Base-by-base conservation (phyloP, 2,888 invertebrate genomes). In the Dioctria linearis region DNA sequence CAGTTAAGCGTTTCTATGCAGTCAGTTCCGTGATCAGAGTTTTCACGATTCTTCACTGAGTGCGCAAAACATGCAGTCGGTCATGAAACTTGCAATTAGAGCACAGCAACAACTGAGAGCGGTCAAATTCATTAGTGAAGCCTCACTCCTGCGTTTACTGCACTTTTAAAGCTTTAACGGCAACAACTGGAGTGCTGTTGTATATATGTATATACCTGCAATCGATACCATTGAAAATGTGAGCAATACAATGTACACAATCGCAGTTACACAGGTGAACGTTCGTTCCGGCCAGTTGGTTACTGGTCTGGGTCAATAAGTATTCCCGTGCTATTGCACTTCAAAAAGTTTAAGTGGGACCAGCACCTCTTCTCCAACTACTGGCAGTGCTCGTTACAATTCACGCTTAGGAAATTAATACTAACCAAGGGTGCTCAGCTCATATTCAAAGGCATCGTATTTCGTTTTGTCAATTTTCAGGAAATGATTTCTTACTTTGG, bases 231-330 rank as follows among this genome's bases (percentile, higher is more conserved):
- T 25, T 25, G 25, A 25, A 25, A 25, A 25, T 25, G 5, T 42
- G 8, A 8, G 37, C 71, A 37, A 54, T 25, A 25, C 25, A 25
- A 51, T 51, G 49, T 71, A 51, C 54, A n/a, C 71, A 67, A 13
- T 67, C 9, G 46, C 67, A 67, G 67, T 82, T 54, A 80, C 25
- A 25, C 83, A 84, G 83, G 84, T 83, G 82, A 83, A 83, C 54
- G 83, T 82, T 83, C 83, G 84, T 82, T 84, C 82, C 83, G 82
- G 83, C 61, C 80, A 82, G 81, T 80, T 83, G 81, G 82, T 71
- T 71, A 80, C 76, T 81, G 80, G 83, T 82, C 82, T 81, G 82
- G 81, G 81, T 83, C 80, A 81, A 82, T 81, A 82, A 73, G 81
- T 82, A 78, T 71, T 78, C 71, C 46, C 54, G 65, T 80, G 63